Percentiles rank a stretch among this genome's conserved stretches.
These are phyloP conservation scores for Danaus melanippus DNA, from an alignment of 1,140 invertebrate species.

Conservation along the genomic window DNA sequence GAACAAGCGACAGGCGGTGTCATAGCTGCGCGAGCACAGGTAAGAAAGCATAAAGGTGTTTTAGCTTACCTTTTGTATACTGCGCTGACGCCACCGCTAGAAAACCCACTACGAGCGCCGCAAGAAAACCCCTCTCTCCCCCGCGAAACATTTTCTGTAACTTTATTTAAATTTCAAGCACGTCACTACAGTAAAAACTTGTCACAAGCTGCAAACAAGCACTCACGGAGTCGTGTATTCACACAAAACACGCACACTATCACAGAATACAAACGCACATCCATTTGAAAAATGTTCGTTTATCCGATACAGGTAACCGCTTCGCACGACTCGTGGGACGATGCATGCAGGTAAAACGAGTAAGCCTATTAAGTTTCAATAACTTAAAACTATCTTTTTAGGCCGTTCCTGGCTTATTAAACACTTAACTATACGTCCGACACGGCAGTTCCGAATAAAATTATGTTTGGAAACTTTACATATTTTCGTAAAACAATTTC, in stretches of 20 bases:
- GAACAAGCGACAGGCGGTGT: conserved; percentile 27
- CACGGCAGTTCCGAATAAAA: conserved; percentile 45
- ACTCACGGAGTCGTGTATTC: conserved; percentile 54
- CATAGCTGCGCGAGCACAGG: conserved; percentile 45
- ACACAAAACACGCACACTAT: conserved; percentile 66
- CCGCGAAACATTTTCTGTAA: conserved; percentile 50
- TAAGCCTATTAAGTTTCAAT: conserved; percentile 67
- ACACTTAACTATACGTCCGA: conserved; percentile 33
- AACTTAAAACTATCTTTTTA: conserved; percentile 60
- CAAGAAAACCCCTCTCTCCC: conserved; percentile 48
- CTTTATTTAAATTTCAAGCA: conserved; percentile 51
- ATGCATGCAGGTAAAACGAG: conserved; percentile 67
- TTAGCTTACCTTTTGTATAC: conserved; percentile 63
- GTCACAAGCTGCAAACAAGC: conserved; percentile 50
- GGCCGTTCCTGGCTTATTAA: conserved; percentile 35
- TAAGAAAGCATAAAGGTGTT: conserved; percentile 45
- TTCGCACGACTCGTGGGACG: conserved; percentile 62
- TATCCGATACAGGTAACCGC: conserved; percentile 68
- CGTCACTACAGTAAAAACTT: conserved; percentile 61
- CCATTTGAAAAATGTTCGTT: conserved; percentile 71
- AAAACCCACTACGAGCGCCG: conserved; percentile 47
- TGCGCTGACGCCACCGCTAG: conserved; percentile 56
- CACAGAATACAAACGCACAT: conserved; percentile 65
- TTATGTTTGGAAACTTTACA: conserved; percentile 63
- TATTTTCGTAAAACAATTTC: conserved; percentile 66